Evolutionary conservation across 64 coral and sea anemone species (phyloP), one percentile per base, ranked within the genome.

Genomic region (Actinia equina): DNA sequence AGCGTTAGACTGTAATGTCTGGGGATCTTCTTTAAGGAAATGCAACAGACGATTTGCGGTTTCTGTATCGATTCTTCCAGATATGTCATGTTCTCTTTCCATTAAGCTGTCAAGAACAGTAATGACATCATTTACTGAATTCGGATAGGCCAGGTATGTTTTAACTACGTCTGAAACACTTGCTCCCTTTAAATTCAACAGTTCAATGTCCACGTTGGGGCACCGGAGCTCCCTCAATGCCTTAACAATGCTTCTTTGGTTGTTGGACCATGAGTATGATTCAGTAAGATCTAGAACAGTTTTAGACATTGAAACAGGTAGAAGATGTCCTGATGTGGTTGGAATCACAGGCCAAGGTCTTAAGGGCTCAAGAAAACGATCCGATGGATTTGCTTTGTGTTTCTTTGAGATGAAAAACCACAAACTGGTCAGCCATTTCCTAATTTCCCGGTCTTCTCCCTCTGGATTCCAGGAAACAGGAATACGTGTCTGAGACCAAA

Each of bases 281-380:
- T 23, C 7, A 17, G 77, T 92, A 79, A 94, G 70, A 87, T 98
- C 88, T 17, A 98, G 78, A 41, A 94, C 86, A 22, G 86, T 94
- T 87, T 98, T 98, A 11, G 89, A 30, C 88, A 92, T 84, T 7
- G 20, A 52, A 59, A 94, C 70, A n/a, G 95, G 86, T 59, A 70
- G 86, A 55, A 94, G 71, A 5, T 88, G n/a, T 1, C 80, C 55
- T 22, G 83, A 88, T 77, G 23, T 51, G 51, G 87, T 94, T 41
- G 95, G 95, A 77, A 98, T 52, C 22, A 98, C 87, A 52, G 95
- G 87, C 95, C 95, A 98, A n/a, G 84, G 43, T 41, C 25, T 13
- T 30, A 98, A 79, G 71, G 89, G 89, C 22, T 94, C 81, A 43
- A 98, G 89, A 44, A 82, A 85, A 14, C 77, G 43, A 20, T 88